A percentile compares a stretch with the other conserved stretches of the same genome.
Conservation (phyloP, 2,113 vertebrate genomes). For the Anhinga rufa region DNA sequence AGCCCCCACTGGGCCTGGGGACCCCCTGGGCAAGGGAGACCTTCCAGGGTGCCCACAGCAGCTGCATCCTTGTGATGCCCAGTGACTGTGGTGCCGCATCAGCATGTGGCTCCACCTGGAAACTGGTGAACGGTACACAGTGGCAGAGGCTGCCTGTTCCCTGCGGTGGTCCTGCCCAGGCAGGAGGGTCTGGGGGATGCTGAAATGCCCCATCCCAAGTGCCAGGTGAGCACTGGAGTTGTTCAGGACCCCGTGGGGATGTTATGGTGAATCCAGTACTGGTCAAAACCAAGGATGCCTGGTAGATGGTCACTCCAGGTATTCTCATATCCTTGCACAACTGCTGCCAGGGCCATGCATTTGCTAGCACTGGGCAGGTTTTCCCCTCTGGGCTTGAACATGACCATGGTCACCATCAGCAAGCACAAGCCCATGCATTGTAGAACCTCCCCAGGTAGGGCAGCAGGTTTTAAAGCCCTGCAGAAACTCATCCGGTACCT, state of each 20-base stretch:
- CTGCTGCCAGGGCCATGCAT: rapidly evolving
- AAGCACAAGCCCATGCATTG: rapidly evolving
- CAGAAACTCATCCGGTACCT: background rate
- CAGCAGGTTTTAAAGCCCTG: background rate
- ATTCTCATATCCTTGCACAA: background rate
- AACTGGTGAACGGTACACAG: rapidly evolving
- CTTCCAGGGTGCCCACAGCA: background rate
- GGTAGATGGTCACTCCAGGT: rapidly evolving
- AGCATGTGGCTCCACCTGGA: background rate
- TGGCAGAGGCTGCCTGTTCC: background rate
- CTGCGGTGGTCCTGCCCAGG: rapidly evolving
- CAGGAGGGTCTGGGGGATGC: background rate
- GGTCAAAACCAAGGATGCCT: rapidly evolving
- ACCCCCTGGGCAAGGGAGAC: rapidly evolving
- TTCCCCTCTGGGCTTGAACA: background rate
- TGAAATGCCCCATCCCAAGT: background rate
- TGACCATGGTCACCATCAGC: rapidly evolving
- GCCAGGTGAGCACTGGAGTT: background rate
- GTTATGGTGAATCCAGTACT: background rate
- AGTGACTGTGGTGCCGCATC: rapidly evolving
- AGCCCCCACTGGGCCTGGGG: background rate
- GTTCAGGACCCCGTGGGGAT: background rate
- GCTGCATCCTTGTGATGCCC: background rate
- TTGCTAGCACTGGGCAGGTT: background rate
- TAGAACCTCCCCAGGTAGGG: background rate